Percentiles rank a stretch among this genome's conserved stretches.
Conservation (phyloP, 1,140 invertebrate species). For the Branchinecta lindahli region DNA sequence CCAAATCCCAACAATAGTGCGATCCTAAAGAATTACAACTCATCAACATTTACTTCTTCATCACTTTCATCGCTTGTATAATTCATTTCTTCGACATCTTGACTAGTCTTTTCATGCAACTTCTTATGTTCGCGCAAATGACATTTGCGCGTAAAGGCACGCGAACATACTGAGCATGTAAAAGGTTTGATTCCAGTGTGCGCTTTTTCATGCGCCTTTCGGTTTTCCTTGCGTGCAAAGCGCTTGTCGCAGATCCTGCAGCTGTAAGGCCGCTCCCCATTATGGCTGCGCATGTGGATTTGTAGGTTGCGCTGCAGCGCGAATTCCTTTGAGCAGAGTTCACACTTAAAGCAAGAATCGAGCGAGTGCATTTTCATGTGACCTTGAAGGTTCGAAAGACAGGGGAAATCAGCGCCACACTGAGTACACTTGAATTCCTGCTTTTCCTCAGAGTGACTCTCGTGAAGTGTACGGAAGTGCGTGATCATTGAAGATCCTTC, state of each 20-base stretch:
- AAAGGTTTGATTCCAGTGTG: constrained; percentile 25
- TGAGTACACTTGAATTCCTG: constrained; percentile 26
- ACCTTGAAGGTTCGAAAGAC: constrained; percentile 29
- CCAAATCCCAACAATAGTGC: too few relatives aligned
- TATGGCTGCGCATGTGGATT: constrained; percentile 25
- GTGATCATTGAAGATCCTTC: not conserved
- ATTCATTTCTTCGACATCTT: not conserved
- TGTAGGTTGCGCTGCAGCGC: constrained; percentile 22
- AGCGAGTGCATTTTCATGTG: constrained; percentile 31
- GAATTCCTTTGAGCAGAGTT: constrained; percentile 25
- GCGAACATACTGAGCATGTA: constrained; percentile 24
- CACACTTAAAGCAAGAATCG: constrained; percentile 24
- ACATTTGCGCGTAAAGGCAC: constrained; percentile 28
- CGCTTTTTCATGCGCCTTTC: constrained; percentile 25
- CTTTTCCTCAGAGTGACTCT: not conserved
- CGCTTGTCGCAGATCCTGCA: constrained; percentile 29
- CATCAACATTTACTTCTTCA: constrained; percentile 3
- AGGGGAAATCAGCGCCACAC: constrained; percentile 31
- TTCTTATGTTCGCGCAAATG: constrained; percentile 31
- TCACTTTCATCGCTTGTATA: not conserved
- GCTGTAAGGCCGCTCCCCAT: constrained; percentile 27
- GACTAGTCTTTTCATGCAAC: constrained; percentile 23
- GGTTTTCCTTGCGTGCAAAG: constrained; percentile 26
- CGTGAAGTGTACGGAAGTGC: not conserved
- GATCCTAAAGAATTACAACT: constrained; percentile 14